Conservation (phyloP, 2,797 vertebrate species). For the Cetoscarus ocellatus region DNA sequence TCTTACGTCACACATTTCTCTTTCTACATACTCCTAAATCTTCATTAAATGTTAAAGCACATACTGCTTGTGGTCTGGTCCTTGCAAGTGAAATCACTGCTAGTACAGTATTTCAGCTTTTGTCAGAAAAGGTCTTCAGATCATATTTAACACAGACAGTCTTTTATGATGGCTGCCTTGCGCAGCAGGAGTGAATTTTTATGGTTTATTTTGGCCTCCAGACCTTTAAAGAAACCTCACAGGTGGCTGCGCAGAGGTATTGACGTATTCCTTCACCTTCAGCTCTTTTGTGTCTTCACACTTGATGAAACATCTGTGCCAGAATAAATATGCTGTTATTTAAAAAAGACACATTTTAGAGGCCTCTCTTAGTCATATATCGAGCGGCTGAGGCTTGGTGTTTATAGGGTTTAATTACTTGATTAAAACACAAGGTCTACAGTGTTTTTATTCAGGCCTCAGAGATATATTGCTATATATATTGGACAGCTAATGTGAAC, state of each 20-base stretch:
- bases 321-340: slow-evolving; percentile 29
- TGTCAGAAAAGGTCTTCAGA: slow-evolving; percentile 22
- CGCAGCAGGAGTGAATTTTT: slow-evolving; percentile 16
- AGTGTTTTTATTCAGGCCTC: slow-evolving; percentile 16
- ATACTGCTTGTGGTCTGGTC: too few relatives aligned
- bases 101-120: neutral
- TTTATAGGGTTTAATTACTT: slow-evolving; percentile 15
- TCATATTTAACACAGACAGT: slow-evolving; percentile 22
- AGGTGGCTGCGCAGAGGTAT: slow-evolving; percentile 3
- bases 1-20: too few relatives aligned
- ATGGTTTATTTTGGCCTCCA: slow-evolving; percentile 27
- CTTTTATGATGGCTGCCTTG: slow-evolving; percentile 21
- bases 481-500: slow-evolving; percentile 38
- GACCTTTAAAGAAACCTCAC: slow-evolving; percentile 19
- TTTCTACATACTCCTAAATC: too few relatives aligned
- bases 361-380: neutral
- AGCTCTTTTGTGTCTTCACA: slow-evolving; percentile 17
- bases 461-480: slow-evolving; percentile 15
- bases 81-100: too few relatives aligned
- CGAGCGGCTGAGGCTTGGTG: neutral
- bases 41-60: too few relatives aligned
- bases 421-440: slow-evolving; percentile 7
- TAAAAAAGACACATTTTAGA: slow-evolving; percentile 21
- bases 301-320: slow-evolving; percentile 12
- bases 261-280: slow-evolving; percentile 23